Conservation (phyloP, 2,888 invertebrate genomes). For the Mesoligia furuncula region DNA sequence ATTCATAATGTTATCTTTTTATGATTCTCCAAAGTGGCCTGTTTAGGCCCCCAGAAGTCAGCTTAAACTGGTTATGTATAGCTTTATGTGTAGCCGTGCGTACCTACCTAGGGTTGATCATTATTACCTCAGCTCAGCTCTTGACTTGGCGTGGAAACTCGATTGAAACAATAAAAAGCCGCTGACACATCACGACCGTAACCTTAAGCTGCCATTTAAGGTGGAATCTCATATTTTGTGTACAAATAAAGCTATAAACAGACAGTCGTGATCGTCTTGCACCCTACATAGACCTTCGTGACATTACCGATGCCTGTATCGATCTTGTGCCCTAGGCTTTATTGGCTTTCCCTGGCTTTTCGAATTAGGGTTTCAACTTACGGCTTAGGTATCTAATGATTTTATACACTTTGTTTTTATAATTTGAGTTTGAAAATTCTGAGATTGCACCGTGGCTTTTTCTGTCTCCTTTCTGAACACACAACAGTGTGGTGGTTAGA, state of each 20-base stretch:
- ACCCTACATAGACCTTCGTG: slow-evolving; percentile 51
- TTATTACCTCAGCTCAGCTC: background rate
- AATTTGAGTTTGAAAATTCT: background rate
- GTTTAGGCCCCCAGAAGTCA: too few species aligned
- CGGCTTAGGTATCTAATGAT: background rate
- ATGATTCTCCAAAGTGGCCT: too few species aligned
- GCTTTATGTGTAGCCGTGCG: too few species aligned
- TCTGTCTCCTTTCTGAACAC: too few species aligned
- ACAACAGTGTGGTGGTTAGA: too few species aligned
- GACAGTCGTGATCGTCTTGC: slow-evolving; percentile 53
- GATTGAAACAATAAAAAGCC: slow-evolving; percentile 17
- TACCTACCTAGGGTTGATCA: too few species aligned
- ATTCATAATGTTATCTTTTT: too few species aligned
- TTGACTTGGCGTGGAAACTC: background rate
- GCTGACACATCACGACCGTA: slow-evolving; percentile 38
- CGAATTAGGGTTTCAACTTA: background rate
- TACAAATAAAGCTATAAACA: slow-evolving; percentile 62
- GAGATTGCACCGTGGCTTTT: background rate
- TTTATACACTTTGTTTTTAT: background rate
- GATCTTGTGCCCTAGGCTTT: slow-evolving; percentile 56
- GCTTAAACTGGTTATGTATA: too few species aligned
- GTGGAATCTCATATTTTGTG: slow-evolving; percentile 42
- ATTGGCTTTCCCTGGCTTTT: slow-evolving; percentile 16
- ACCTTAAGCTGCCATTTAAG: slow-evolving; percentile 35
- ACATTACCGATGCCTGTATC: slow-evolving; percentile 49